Evolutionary conservation across 2,888 invertebrate genomes (phyloP), one percentile per base, ranked within the genome.

Genomic region (Muschampia plurimacula): DNA sequence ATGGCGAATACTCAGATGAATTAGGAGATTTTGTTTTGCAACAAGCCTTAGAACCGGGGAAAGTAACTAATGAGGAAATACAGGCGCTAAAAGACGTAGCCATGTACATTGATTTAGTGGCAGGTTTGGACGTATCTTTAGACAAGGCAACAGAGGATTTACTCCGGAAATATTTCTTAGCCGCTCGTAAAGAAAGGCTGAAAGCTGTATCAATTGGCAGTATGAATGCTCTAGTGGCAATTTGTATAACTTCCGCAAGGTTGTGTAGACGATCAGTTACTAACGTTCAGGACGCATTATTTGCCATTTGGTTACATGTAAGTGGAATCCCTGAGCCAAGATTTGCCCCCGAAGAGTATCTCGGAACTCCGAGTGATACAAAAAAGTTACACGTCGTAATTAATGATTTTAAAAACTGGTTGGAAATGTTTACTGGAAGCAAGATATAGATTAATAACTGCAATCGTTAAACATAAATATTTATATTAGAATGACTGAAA

Each of bases 271-370:
- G 93, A 28, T 76, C 78, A 9, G 72, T 84, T 0, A 85, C 92
- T 2, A 87, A 84, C 70, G 78, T 85, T 39, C 87, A 92, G 72
- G 94, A 94, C 74, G 94, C 92, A 13, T 83, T 92, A 10, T 86
- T 94, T 65, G 91, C 93, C 13, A 89, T 93, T 73, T 94, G 94
- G 94, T 81, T 94, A 44, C 93, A 94, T 75, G 86, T 88, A 1
- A 86, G 89, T 62, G 91, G 92, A 0, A 83, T 83, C 74, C 86
- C 90, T 12, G 91, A 90, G 68, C 92, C 91, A 2, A 86, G 92
- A 77, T 84, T 89, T 64, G 92, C 90, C 15, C 93, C 93, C 10
- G 87, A 88, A 13, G 92, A 93, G 67, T 92, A 89, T 74, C 84
- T 93, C 39, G 84, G 88, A 77, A 88, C 91, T 4, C 92, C 94